phyloP scores from a whole-genome alignment of 2,113 vertebrate species.

The Laticauda laticaudata region DNA sequence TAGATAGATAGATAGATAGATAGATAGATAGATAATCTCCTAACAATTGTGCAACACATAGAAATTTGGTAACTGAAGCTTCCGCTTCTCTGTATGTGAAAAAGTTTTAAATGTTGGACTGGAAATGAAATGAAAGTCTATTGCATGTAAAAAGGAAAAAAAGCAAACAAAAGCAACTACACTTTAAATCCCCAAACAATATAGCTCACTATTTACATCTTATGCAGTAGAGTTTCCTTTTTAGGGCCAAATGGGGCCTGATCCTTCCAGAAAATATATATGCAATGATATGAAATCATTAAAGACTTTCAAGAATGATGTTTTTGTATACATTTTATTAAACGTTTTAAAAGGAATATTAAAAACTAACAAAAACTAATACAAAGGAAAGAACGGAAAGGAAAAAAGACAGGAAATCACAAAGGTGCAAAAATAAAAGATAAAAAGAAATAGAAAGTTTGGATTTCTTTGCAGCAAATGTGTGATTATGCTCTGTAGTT shows the following conservation, averaged over 20 bases:
- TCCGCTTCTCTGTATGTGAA: background rate
- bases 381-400: background rate
- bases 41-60: background rate
- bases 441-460: background rate
- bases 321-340: background rate
- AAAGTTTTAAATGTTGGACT: background rate
- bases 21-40: too few species aligned
- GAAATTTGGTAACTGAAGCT: background rate
- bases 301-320: background rate
- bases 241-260: background rate
- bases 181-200: background rate
- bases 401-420: background rate
- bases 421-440: background rate
- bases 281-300: background rate
- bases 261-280: background rate
- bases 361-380: background rate
- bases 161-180: background rate
- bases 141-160: background rate
- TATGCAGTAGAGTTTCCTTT: background rate
- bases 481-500: background rate
- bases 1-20: too few species aligned
- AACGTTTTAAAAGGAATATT: background rate
- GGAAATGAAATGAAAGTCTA: background rate
- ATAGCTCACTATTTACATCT: background rate
- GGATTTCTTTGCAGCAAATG: background rate